Evolutionary conservation across 2,888 invertebrate species (phyloP).

Genomic region (Neuroscelio doddi): DNA sequence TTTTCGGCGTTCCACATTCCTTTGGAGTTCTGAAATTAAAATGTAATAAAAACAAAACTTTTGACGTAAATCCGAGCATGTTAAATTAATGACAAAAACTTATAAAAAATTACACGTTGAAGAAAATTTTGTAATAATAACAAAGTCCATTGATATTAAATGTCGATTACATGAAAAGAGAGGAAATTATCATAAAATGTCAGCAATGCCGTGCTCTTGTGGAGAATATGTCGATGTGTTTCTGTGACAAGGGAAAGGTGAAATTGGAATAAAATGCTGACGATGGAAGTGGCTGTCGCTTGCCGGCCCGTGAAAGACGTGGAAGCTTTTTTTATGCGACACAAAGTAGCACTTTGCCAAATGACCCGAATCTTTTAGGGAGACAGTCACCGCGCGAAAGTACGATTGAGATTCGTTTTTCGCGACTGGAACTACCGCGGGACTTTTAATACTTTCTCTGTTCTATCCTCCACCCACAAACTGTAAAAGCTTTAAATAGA

Average conservation of each 20-base stretch:
- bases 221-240: constrained; percentile 5
- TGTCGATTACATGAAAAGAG: too few relatives aligned
- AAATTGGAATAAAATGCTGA: constrained; percentile 64
- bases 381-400: constrained; percentile 41
- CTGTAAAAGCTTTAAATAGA: constrained; percentile 45
- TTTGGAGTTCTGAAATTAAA: too few relatives aligned
- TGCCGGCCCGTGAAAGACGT: constrained; percentile 57
- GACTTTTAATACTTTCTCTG: constrained; percentile 16
- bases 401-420: constrained; percentile 48
- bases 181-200: too few relatives aligned
- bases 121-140: too few relatives aligned
- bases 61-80: too few relatives aligned
- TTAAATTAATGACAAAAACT: too few relatives aligned
- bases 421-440: constrained; percentile 34
- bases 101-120: too few relatives aligned
- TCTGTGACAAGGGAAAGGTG: constrained; percentile 30
- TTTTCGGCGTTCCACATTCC: too few relatives aligned
- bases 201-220: background rate
- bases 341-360: constrained; percentile 72
- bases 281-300: constrained; percentile 59
- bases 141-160: too few relatives aligned
- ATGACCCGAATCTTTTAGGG: constrained; percentile 70
- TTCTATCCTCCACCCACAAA: constrained; percentile 10
- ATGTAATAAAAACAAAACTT: too few relatives aligned
- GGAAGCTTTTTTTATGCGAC: constrained; percentile 66